Percentiles rank a stretch among this genome's conserved stretches.
Conservation (phyloP, 2,113 vertebrate species). For the Ctenodactylus gundi region DNA sequence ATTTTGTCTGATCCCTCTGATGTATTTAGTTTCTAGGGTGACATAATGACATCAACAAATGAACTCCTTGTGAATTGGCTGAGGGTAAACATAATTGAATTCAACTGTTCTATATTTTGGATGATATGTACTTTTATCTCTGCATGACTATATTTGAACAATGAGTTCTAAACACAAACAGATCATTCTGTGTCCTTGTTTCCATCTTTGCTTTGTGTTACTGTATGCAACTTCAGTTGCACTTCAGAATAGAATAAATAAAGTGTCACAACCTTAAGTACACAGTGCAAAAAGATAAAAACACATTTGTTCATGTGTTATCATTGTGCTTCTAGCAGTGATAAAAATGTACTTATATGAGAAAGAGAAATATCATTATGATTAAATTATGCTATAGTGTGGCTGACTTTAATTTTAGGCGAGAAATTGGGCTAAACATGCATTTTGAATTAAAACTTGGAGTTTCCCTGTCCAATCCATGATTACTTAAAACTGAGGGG, state of each 20-base stretch:
- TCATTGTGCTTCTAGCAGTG: background rate
- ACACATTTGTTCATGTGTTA: background rate
- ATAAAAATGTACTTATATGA: slow-evolving; percentile 4
- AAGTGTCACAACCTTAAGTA: background rate
- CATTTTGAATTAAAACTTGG: background rate
- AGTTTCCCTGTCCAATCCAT: background rate
- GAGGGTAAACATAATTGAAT: background rate
- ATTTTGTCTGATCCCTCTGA: slow-evolving; percentile 16
- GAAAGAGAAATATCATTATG: background rate
- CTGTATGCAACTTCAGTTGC: background rate
- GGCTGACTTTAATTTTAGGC: slow-evolving; percentile 18
- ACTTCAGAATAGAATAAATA: background rate
- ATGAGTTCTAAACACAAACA: slow-evolving; percentile 23
- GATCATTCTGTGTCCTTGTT: background rate
- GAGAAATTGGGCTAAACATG: background rate
- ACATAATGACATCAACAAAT: slow-evolving; percentile 39
- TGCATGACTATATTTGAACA: background rate
- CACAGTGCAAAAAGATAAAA: background rate
- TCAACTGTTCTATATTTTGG: slow-evolving; percentile 27
- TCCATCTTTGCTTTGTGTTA: background rate
- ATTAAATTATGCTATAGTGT: background rate
- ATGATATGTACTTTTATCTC: slow-evolving; percentile 17
- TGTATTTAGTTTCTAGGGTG: slow-evolving; percentile 33
- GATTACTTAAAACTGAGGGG: slow-evolving; percentile 9
- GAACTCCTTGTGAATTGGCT: slow-evolving; percentile 33